phyloP scores from a whole-genome alignment of 2,888 invertebrate genomes.

The Poecilobothrus nobilitatus region DNA sequence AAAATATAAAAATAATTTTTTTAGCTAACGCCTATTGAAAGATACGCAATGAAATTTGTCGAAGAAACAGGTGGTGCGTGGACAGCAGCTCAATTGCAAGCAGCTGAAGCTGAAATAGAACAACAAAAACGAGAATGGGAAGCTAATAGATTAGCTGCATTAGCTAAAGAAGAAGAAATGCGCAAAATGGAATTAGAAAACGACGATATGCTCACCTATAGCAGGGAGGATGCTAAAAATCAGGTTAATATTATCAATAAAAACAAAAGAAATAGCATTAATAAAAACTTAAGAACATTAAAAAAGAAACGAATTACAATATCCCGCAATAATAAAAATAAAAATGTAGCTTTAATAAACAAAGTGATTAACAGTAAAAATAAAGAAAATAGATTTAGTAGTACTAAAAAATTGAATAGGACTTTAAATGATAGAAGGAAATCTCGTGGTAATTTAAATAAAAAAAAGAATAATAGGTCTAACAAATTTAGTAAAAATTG shows the following conservation, averaged over 20 bases:
- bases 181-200: slow-evolving; percentile 51
- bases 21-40: slow-evolving; percentile 87
- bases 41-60: slow-evolving; percentile 88
- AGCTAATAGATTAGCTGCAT: slow-evolving; percentile 65
- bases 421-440: slow-evolving; percentile 16
- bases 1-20: slow-evolving; percentile 21
- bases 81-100: slow-evolving; percentile 76
- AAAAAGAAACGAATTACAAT: slow-evolving; percentile 15
- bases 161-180: slow-evolving; percentile 57
- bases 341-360: slow-evolving; percentile 17
- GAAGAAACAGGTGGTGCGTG: slow-evolving; percentile 72
- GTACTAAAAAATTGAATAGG: slow-evolving; percentile 21
- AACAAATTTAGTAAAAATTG: slow-evolving; percentile 18
- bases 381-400: slow-evolving; percentile 26
- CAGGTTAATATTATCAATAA: slow-evolving; percentile 59
- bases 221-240: slow-evolving; percentile 68
- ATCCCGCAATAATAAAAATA: slow-evolving; percentile 14
- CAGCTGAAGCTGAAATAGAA: slow-evolving; percentile 81
- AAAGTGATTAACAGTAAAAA: slow-evolving; percentile 22
- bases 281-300: not conserved
- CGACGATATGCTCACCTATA: slow-evolving; percentile 63
- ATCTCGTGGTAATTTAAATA: slow-evolving; percentile 22
- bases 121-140: slow-evolving; percentile 83
- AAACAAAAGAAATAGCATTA: slow-evolving; percentile 15
- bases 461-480: slow-evolving; percentile 20